Base-by-base conservation (phyloP, 1,140 invertebrate genomes). In the Anastrepha obliqua region DNA sequence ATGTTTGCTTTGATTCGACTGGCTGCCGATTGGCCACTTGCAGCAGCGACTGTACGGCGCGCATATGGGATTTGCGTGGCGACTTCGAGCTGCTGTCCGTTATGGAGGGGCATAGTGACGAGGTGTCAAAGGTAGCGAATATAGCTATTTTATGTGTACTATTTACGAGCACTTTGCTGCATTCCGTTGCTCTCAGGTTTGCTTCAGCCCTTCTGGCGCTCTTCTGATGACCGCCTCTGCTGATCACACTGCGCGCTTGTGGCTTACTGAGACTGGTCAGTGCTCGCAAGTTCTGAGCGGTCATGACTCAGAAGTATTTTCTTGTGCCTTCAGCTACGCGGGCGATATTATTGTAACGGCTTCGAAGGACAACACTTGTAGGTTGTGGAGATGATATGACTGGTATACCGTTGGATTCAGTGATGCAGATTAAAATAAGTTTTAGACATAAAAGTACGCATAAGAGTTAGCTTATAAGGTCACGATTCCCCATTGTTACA, bases 271-370 rank as follows among this genome's bases (percentile, higher is more conserved):
- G 62, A 95, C 95, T 1, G 96, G 96, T 0, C 94, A 95, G 60
- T 97, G 96, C 89, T 94, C 95, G 1, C 96, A 96, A 93, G 94
- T 96, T 11, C 93, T 97, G 0, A 94, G 95, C 5, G 96, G 96
- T 0, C 97, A 97, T 89, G 95, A 95, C 47, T 96, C 96, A 29
- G 97, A 97, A 90, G 96, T 97, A 47, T 97, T 97, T 91, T 96
- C 96, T 3, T 97, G 96, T 90, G 96, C 96, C 2, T 97, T 96
- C 91, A 97, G 96, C 20, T 97, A 97, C 91, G 94, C 95, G 2
- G 97, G 97, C 1, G 96, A 97, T 90, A 95, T 95, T 2, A 95
- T 97, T 87, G 94, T 97, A 74, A 97, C 96, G 58, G 97, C 96
- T 0, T 96, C 96, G 88, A 96, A 96, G 90, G 96, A 96, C 89